phyloP scores from a whole-genome alignment of 2,113 vertebrate genomes.

The Poeciliopsis retropinna region DNA sequence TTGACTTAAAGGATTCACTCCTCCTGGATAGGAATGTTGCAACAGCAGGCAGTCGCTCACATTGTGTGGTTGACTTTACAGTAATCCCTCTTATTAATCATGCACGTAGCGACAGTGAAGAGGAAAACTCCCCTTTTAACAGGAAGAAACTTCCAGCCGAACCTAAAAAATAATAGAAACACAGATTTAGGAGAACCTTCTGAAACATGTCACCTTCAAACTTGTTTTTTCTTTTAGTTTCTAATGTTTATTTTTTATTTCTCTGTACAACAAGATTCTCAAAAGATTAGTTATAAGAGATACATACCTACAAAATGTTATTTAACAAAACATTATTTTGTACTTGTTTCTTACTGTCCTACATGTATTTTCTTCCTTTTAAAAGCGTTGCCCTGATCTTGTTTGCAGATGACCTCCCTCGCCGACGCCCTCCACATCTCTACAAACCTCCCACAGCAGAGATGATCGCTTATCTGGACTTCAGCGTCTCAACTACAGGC shows the following conservation, averaged over 20 bases:
- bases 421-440: constrained; percentile 87
- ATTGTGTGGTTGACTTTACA: no score
- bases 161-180: no score
- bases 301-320: neutral
- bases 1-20: no score
- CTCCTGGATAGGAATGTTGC: no score
- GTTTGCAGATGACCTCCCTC: constrained; percentile 92
- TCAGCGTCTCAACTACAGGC: constrained; percentile 97
- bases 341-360: neutral
- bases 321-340: neutral
- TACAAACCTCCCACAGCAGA: constrained; percentile 97
- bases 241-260: neutral
- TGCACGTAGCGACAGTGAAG: no score
- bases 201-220: neutral
- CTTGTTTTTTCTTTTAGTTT: neutral
- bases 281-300: neutral
- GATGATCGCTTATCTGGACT: constrained; percentile 97
- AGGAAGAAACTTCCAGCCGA: no score
- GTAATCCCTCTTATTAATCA: no score
- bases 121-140: no score
- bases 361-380: neutral
- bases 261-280: neutral
- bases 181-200: no score
- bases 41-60: no score
- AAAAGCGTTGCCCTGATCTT: constrained; percentile 1